A percentile compares a stretch with the other conserved stretches of the same genome.
These are phyloP conservation scores for Polyboroides typus DNA, from an alignment of 2,797 vertebrate species.

Conservation along the genomic window DNA sequence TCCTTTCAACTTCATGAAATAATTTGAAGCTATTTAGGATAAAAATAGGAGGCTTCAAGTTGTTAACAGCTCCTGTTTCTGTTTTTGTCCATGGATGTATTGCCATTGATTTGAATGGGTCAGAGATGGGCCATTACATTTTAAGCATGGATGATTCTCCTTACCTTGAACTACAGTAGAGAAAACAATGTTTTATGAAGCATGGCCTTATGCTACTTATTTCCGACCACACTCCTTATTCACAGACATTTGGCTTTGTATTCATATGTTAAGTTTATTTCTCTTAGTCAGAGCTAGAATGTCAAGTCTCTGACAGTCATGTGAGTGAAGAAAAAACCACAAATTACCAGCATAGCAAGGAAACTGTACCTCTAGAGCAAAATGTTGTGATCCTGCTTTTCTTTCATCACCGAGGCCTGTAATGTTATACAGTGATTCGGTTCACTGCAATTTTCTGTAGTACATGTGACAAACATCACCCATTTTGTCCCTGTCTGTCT, in stretches of 20 bases:
- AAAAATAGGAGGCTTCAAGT: background rate
- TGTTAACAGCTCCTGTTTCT: background rate
- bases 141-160: background rate
- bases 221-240: background rate
- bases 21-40: background rate
- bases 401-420: background rate
- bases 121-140: background rate
- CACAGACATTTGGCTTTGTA: background rate
- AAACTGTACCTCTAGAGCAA: background rate
- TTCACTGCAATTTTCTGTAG: background rate
- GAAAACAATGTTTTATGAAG: background rate
- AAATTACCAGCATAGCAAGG: background rate
- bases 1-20: background rate
- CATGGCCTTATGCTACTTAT: background rate
- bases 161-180: background rate
- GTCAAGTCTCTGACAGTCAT: background rate
- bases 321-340: background rate
- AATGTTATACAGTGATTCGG: background rate
- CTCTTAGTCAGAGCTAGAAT: background rate
- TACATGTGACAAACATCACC: background rate
- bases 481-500: background rate
- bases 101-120: background rate
- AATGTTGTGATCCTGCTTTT: background rate
- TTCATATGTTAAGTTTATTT: background rate
- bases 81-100: background rate